phyloP scores from a whole-genome alignment of 2,797 vertebrate species.

The Eutrigla gurnardus region DNA sequence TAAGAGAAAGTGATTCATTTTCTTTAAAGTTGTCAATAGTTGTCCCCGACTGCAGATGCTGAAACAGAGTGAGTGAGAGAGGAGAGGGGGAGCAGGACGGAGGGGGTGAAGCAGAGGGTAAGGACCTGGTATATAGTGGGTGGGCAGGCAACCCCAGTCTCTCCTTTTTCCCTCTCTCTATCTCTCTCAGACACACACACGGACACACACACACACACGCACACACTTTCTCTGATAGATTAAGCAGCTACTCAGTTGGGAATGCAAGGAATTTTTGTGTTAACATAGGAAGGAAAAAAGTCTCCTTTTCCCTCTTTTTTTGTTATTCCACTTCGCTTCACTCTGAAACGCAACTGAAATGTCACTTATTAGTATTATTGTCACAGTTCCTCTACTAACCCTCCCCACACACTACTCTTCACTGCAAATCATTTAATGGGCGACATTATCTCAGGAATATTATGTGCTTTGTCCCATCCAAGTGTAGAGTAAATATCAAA shows the following conservation, averaged over 20 bases:
- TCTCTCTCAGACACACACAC: constrained; percentile 9
- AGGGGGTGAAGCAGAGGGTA: constrained; percentile 45
- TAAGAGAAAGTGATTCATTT: background rate
- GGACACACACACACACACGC: constrained; percentile 32
- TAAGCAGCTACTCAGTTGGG: constrained; percentile 85
- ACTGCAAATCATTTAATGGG: constrained; percentile 10
- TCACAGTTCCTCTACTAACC: constrained; percentile 5
- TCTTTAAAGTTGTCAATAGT: background rate
- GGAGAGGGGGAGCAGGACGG: constrained; percentile 17
- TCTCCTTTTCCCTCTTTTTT: constrained; percentile 45
- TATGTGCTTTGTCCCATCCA: constrained; percentile 1
- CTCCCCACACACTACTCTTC: constrained; percentile 7
- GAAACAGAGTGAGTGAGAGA: constrained; percentile 19
- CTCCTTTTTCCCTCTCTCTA: constrained; percentile 27
- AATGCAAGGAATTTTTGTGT: constrained; percentile 92
- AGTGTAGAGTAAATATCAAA: background rate
- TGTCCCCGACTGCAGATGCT: constrained; percentile 23
- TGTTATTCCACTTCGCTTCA: constrained; percentile 14
- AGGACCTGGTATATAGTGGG: constrained; percentile 59
- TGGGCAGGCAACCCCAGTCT: constrained; percentile 63
- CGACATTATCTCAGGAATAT: background rate
- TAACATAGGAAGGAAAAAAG: constrained; percentile 85
- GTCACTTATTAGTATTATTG: background rate
- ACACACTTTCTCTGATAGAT: constrained; percentile 73
- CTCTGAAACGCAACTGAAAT: constrained; percentile 30